These are phyloP conservation scores for Todiramphus chloris DNA, from an alignment of 2,113 vertebrate genomes.

Conservation along the genomic window DNA sequence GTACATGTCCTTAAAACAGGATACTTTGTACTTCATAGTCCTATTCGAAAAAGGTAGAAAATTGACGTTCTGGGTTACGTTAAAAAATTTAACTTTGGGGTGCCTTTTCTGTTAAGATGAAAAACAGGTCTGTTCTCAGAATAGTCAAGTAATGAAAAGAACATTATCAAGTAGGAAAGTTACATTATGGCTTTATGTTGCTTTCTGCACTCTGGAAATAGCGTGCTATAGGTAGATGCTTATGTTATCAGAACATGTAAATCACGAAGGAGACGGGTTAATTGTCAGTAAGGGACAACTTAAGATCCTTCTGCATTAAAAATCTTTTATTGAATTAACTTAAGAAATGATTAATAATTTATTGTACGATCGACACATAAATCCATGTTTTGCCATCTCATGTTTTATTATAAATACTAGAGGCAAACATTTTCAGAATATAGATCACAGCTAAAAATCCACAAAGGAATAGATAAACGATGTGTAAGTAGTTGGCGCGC, in stretches of 20 bases:
- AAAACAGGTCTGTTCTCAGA: neutral
- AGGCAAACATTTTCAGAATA: neutral
- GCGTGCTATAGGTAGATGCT: neutral
- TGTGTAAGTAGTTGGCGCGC: neutral
- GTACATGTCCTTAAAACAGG: neutral
- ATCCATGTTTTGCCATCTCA: neutral
- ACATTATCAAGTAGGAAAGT: neutral
- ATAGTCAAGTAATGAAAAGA: neutral
- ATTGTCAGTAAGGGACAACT: neutral
- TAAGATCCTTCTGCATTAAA: neutral
- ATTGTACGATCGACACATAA: neutral
- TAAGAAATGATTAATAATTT: slow-evolving; percentile 20
- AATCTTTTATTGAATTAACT: neutral
- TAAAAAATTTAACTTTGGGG: neutral
- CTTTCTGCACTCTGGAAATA: neutral
- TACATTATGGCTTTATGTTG: neutral
- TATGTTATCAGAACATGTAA: neutral
- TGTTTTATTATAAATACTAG: neutral
- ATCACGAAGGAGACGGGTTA: neutral
- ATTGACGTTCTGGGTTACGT: neutral
- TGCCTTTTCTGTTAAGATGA: neutral
- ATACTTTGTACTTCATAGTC: neutral
- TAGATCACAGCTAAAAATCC: neutral
- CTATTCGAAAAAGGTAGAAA: neutral
- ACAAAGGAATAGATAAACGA: neutral